These are phyloP conservation scores for Hassar affinis DNA, from an alignment of 2,113 vertebrate genomes.

Conservation along the genomic window DNA sequence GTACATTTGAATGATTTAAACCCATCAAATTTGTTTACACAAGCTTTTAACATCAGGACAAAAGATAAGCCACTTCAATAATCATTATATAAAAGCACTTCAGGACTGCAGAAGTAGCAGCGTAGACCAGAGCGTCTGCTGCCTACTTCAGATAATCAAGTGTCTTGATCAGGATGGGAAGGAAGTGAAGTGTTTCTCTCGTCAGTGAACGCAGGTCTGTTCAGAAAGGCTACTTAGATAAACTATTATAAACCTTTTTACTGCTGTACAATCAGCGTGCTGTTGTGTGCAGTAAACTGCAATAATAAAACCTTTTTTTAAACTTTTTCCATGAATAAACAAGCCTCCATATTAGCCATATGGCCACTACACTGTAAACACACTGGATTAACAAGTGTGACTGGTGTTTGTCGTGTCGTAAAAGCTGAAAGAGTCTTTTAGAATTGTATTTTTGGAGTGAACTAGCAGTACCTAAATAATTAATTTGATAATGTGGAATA, in stretches of 20 bases:
- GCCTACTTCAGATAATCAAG: conserved; percentile 1
- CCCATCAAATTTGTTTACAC: neutral
- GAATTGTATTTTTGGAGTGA: neutral
- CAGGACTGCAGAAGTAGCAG: neutral
- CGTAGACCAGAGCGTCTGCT: neutral
- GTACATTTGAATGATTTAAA: neutral
- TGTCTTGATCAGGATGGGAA: conserved; percentile 5
- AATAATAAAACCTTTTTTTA: neutral
- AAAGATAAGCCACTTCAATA: neutral
- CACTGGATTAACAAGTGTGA: neutral
- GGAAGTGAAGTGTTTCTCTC: neutral
- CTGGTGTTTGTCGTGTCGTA: neutral
- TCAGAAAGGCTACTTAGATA: neutral
- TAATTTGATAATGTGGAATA: neutral
- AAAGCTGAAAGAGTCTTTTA: neutral
- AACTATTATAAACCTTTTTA: neutral
- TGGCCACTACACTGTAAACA: neutral
- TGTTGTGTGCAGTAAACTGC: neutral
- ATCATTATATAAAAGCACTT: neutral
- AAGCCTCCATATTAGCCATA: neutral
- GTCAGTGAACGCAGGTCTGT: neutral
- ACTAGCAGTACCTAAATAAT: neutral
- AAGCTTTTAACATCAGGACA: neutral
- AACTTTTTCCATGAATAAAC: neutral
- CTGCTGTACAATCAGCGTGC: neutral